Evolutionary conservation across 2,888 invertebrate species (phyloP).

Genomic region (Lordiphosa andalusiaca): DNA sequence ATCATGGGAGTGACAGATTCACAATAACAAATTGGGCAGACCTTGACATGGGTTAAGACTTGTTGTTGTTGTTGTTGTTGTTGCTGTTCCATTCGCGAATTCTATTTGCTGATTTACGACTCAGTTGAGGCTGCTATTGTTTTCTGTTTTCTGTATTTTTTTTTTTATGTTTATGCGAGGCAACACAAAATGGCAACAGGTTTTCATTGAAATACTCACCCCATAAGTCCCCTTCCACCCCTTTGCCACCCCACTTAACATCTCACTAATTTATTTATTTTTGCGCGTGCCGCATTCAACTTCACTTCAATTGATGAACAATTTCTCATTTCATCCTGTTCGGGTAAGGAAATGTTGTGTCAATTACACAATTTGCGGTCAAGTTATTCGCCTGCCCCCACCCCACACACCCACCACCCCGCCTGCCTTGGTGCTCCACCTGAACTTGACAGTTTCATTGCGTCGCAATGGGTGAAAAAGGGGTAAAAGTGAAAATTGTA

Average conservation of each 20-base stretch:
- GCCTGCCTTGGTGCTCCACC: background rate
- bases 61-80: constrained; percentile 29
- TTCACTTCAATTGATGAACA: constrained; percentile 49
- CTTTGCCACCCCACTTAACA: background rate
- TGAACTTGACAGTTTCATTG: no score
- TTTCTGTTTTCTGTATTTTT: background rate
- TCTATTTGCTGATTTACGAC: constrained; percentile 58
- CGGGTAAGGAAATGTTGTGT: constrained; percentile 28
- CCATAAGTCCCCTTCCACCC: background rate
- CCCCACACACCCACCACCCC: no score
- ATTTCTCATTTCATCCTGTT: constrained; percentile 61
- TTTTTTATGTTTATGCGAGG: constrained; percentile 38
- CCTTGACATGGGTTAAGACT: constrained; percentile 55
- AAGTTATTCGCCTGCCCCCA: background rate
- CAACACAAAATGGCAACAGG: constrained; percentile 56
- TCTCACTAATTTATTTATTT: constrained; percentile 5
- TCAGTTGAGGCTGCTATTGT: constrained; percentile 30
- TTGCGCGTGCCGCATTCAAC: constrained; percentile 62
- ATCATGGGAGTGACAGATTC: background rate
- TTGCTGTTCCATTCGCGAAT: constrained; percentile 31
- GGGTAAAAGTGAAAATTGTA: no score
- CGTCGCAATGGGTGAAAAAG: no score
- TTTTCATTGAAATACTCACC: constrained; percentile 39
- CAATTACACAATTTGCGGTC: constrained; percentile 1
- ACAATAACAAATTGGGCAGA: constrained; percentile 48